A percentile compares a stretch with the other conserved stretches of the same genome.
Evolutionary conservation across 2,888 invertebrate species (phyloP).

Genomic region (Phlogophora meticulosa): DNA sequence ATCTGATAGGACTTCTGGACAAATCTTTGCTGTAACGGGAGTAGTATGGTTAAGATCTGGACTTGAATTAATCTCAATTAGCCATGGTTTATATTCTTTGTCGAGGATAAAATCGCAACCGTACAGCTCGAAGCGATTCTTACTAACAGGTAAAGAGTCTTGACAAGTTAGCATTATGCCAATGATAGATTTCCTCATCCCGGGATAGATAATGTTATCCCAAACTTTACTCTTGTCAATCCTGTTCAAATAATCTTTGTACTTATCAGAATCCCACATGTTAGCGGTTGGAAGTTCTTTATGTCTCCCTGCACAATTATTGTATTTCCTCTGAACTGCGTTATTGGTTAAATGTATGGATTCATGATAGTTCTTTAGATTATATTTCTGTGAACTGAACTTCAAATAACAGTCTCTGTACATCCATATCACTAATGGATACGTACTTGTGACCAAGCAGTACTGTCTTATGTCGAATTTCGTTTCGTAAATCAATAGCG

Average conservation of each 20-base stretch:
- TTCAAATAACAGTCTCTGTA: slow-evolving; percentile 96
- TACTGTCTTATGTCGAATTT: slow-evolving; percentile 98
- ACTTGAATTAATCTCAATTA: slow-evolving; percentile 98
- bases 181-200: slow-evolving; percentile 95
- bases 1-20: slow-evolving; percentile 95
- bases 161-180: slow-evolving; percentile 95
- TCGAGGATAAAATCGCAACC: slow-evolving; percentile 98
- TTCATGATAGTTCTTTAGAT: slow-evolving; percentile 94
- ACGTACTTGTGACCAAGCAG: slow-evolving; percentile 95
- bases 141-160: slow-evolving; percentile 92
- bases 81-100: slow-evolving; percentile 96
- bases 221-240: slow-evolving; percentile 92
- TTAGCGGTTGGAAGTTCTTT: slow-evolving; percentile 93
- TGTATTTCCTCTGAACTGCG: slow-evolving; percentile 95
- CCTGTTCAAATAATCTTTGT: slow-evolving; percentile 92
- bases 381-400: slow-evolving; percentile 96
- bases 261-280: slow-evolving; percentile 96
- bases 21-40: slow-evolving; percentile 95
- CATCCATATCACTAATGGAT: slow-evolving; percentile 96
- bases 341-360: slow-evolving; percentile 97
- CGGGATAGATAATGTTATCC: slow-evolving; percentile 95
- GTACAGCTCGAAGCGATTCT: slow-evolving; percentile 96
- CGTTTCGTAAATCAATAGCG: slow-evolving; percentile 95
- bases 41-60: slow-evolving; percentile 96
- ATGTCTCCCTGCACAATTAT: slow-evolving; percentile 88